phyloP scores from a whole-genome alignment of 2,888 invertebrate genomes.

The Fabriciana adippe region DNA sequence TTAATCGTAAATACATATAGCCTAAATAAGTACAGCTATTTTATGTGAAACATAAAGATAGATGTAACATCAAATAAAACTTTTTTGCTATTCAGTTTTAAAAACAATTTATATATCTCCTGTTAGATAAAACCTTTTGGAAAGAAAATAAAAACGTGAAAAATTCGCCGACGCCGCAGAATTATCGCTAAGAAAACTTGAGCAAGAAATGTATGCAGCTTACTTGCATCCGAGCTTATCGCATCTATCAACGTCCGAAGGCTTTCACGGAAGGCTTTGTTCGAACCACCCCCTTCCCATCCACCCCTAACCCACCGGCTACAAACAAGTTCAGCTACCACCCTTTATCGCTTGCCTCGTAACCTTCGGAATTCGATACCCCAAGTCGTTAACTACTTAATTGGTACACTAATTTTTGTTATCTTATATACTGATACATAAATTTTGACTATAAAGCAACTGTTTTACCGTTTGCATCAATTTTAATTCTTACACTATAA shows the following conservation, averaged over 20 bases:
- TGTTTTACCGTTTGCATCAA: no score
- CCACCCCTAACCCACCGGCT: constrained; percentile 51
- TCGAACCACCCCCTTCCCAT: constrained; percentile 57
- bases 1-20: no score
- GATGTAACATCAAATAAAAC: neutral
- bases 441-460: no score
- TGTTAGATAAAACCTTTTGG: constrained; percentile 24
- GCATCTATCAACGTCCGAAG: constrained; percentile 78
- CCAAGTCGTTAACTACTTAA: constrained; percentile 37
- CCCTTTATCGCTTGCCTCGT: constrained; percentile 65
- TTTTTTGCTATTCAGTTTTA: neutral
- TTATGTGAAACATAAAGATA: neutral
- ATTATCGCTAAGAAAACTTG: constrained; percentile 63
- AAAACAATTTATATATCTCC: constrained; percentile 18
- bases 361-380: constrained; percentile 49
- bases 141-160: constrained; percentile 33
- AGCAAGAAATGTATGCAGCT: constrained; percentile 80
- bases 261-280: constrained; percentile 79
- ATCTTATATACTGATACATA: neutral
- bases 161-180: constrained; percentile 45
- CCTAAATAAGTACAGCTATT: no score
- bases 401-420: constrained; percentile 28
- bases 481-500: no score
- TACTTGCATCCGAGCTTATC: constrained; percentile 81
- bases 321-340: constrained; percentile 73